Conservation (phyloP, 2,888 invertebrate genomes). For the Aromia moschata region DNA sequence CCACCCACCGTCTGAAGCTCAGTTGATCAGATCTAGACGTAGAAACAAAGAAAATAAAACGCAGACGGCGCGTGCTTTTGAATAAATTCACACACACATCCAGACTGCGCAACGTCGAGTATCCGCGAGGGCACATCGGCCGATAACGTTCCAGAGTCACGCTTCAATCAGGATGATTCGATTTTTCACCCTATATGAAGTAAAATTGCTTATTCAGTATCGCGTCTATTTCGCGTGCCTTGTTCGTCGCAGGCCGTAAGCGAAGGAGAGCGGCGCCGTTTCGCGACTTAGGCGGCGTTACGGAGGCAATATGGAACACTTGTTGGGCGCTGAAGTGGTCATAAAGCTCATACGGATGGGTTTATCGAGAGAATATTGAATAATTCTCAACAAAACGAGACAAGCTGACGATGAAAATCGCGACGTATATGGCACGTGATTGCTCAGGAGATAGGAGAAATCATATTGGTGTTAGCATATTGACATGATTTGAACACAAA, state of each 20-base stretch:
- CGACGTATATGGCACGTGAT: too few relatives aligned
- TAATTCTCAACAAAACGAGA: too few relatives aligned
- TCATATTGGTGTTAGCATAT: too few relatives aligned
- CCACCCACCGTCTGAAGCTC: too few relatives aligned
- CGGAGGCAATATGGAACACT: conserved; percentile 52
- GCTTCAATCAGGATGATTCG: conserved; percentile 55
- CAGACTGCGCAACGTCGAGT: background rate
- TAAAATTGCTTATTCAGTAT: conserved; percentile 57
- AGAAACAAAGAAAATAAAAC: conserved; percentile 18
- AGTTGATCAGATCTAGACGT: too few relatives aligned
- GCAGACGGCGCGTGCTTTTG: conserved; percentile 6
- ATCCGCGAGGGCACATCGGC: conserved; percentile 8
- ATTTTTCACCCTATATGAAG: conserved; percentile 54
- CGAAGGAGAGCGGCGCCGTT: conserved; percentile 30
- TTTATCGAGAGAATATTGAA: conserved; percentile 42
- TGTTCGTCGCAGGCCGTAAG: conserved; percentile 31
- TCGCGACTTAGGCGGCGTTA: conserved; percentile 45
- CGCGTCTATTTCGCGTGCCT: conserved; percentile 46
- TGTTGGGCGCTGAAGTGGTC: conserved; percentile 52
- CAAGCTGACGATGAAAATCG: too few relatives aligned
- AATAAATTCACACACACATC: conserved; percentile 14
- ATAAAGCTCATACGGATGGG: conserved; percentile 54
- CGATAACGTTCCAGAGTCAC: conserved; percentile 48
- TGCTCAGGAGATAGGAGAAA: too few relatives aligned
- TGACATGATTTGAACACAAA: too few relatives aligned